Percentiles rank a stretch among this genome's conserved stretches.
phyloP scores from a whole-genome alignment of 1,140 invertebrate genomes.

The Macrobrachium rosenbergii region DNA sequence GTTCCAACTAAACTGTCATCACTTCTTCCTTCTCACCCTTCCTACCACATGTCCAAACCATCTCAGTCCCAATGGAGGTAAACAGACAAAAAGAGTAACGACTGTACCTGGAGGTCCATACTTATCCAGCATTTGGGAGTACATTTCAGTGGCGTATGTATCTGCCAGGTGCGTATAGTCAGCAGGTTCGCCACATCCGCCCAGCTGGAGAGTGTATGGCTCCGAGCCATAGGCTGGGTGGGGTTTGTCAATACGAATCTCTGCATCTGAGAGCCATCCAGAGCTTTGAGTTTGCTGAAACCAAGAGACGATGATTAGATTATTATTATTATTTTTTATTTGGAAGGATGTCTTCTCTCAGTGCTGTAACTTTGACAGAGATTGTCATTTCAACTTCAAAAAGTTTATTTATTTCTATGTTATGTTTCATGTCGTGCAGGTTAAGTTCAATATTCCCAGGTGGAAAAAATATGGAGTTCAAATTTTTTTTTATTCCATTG shows the following conservation, averaged over 20 bases:
- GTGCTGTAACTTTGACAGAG: too few species aligned
- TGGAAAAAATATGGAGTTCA: too few species aligned
- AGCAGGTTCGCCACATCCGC: slow-evolving; percentile 69
- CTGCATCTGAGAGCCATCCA: slow-evolving; percentile 20
- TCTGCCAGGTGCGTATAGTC: slow-evolving; percentile 68
- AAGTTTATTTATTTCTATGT: too few species aligned
- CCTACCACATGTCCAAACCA: background rate
- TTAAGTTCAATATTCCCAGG: too few species aligned
- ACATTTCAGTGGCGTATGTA: slow-evolving; percentile 66
- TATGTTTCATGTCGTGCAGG: too few species aligned
- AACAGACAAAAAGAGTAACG: too few species aligned
- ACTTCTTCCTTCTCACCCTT: background rate
- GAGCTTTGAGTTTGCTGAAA: background rate
- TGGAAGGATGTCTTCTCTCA: too few species aligned
- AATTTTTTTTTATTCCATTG: too few species aligned
- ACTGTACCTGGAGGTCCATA: slow-evolving; percentile 62
- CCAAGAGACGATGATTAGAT: background rate
- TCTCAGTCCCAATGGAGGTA: too few species aligned
- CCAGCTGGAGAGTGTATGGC: slow-evolving; percentile 68
- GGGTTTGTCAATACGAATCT: slow-evolving; percentile 59
- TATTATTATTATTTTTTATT: background rate
- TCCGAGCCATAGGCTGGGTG: slow-evolving; percentile 61
- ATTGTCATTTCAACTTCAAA: too few species aligned
- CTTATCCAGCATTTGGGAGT: slow-evolving; percentile 47
- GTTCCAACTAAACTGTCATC: too few species aligned